Evolutionary conservation across 2,113 vertebrate species (phyloP).

Genomic region (Cebus imitator): DNA sequence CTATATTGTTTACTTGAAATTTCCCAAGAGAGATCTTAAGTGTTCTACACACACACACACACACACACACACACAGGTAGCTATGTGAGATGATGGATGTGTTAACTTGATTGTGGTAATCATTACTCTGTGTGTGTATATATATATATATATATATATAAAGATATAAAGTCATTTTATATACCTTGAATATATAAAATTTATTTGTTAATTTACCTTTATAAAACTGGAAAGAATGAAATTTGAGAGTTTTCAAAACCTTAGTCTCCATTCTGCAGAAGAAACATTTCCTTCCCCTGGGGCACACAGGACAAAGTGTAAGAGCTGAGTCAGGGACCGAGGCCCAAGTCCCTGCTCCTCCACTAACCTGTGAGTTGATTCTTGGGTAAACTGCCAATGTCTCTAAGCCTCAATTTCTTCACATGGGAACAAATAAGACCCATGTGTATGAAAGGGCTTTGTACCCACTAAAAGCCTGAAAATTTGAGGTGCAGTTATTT

Average conservation of each 20-base stretch:
- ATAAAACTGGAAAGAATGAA: not conserved
- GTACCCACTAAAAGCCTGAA: not conserved
- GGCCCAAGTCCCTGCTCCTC: not conserved
- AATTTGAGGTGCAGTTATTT: not conserved
- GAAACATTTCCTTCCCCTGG: not conserved
- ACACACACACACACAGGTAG: not conserved
- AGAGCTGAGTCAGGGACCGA: not conserved
- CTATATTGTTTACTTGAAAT: not conserved
- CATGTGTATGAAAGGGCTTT: not conserved
- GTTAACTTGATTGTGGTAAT: not conserved
- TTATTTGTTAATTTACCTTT: not conserved
- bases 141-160: too few relatives aligned
- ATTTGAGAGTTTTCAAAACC: conserved; percentile 6
- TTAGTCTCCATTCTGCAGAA: not conserved
- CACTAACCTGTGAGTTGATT: not conserved
- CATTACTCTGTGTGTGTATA: too few relatives aligned
- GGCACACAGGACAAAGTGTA: not conserved
- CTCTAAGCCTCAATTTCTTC: not conserved
- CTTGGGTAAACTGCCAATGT: not conserved
- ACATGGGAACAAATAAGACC: not conserved
- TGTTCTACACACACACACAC: not conserved
- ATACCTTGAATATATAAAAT: not conserved
- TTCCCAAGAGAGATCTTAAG: not conserved
- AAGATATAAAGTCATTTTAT: not conserved
- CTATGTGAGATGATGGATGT: not conserved